phyloP scores from a whole-genome alignment of 2,888 invertebrate species.

The Catocala fraxini region DNA sequence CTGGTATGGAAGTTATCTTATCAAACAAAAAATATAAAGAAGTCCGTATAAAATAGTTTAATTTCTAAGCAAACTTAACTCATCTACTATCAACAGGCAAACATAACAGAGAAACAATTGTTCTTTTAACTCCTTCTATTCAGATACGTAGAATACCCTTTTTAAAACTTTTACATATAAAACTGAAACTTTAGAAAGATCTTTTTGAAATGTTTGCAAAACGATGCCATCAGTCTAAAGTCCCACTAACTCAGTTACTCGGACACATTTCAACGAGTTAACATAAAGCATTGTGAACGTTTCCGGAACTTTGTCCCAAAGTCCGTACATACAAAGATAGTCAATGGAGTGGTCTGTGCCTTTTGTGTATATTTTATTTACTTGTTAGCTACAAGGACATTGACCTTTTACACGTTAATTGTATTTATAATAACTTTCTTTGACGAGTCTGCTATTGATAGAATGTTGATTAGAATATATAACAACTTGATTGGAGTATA shows the following conservation, averaged over 20 bases:
- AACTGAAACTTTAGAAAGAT: neutral
- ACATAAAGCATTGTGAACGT: constrained; percentile 10
- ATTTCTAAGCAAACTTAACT: too few relatives aligned
- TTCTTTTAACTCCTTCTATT: too few relatives aligned
- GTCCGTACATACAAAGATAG: neutral
- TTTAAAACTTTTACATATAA: neutral
- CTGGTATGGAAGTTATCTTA: too few relatives aligned
- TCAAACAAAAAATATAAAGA: too few relatives aligned
- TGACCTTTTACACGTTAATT: neutral
- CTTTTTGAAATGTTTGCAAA: neutral
- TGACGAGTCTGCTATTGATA: too few relatives aligned
- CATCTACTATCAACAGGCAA: too few relatives aligned
- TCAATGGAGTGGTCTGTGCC: constrained; percentile 11
- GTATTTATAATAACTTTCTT: too few relatives aligned
- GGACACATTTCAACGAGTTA: constrained; percentile 9
- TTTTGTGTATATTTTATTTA: constrained; percentile 2
- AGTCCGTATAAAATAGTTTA: too few relatives aligned
- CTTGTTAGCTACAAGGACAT: neutral
- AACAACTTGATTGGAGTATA: too few relatives aligned
- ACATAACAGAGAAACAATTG: too few relatives aligned
- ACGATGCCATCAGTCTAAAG: constrained; percentile 2
- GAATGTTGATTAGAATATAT: too few relatives aligned
- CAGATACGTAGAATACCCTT: neutral
- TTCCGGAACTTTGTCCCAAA: constrained; percentile 9
- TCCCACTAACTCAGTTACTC: constrained; percentile 1